Conservation (phyloP, 2,888 invertebrate genomes). For the Cotesia congregata region DNA sequence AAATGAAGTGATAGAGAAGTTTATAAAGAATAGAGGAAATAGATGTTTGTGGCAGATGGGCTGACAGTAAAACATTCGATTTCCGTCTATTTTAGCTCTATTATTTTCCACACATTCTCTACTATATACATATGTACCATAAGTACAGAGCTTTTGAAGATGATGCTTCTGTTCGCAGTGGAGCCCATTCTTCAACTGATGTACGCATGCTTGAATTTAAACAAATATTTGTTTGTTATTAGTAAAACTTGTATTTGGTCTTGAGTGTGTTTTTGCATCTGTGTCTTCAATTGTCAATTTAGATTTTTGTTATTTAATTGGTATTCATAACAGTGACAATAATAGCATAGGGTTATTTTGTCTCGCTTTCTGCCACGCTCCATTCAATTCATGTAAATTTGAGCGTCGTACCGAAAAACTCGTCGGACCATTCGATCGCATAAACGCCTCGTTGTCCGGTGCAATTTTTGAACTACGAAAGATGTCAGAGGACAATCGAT, state of each 20-base stretch:
- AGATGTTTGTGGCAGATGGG: conserved; percentile 16
- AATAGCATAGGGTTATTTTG: conserved; percentile 21
- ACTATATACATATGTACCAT: too few species aligned
- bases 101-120: background rate
- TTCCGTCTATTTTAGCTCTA: background rate
- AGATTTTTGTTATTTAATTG: background rate
- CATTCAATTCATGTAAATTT: conserved; percentile 52
- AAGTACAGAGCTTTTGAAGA: background rate
- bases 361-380: conserved; percentile 32
- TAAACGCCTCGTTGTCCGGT: conserved; percentile 7
- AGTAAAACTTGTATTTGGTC: background rate
- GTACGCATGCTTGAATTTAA: background rate
- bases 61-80: conserved; percentile 9
- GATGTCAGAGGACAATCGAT: conserved; percentile 22
- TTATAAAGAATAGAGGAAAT: background rate
- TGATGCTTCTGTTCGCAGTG: background rate
- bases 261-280: background rate
- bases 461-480: conserved; percentile 31
- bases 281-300: background rate
- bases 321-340: background rate
- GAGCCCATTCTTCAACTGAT: too few species aligned
- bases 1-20: background rate
- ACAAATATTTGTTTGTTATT: background rate
- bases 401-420: conserved; percentile 39
- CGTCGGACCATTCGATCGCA: conserved; percentile 26